These are phyloP conservation scores for Gopherus evgoodei DNA, from an alignment of 2,113 vertebrate genomes.

Conservation along the genomic window DNA sequence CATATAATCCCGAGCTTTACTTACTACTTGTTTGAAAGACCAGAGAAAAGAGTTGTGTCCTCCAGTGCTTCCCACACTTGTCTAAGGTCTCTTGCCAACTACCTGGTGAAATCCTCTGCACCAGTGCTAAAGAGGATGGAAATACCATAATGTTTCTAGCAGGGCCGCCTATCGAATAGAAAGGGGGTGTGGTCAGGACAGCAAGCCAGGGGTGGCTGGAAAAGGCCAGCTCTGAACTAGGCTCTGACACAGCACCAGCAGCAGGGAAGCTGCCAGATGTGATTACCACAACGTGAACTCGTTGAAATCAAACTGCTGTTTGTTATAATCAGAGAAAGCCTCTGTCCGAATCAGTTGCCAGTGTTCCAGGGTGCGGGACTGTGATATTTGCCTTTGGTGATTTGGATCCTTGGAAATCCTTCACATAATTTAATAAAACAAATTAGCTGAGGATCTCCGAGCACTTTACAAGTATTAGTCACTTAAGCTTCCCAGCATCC, in stretches of 20 bases:
- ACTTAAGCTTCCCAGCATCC: rapidly evolving
- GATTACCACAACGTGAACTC: background rate
- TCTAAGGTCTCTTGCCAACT: constrained; percentile 68
- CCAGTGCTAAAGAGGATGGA: constrained; percentile 84
- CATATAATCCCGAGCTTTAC: constrained; percentile 45
- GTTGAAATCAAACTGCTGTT: background rate
- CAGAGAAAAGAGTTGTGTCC: constrained; percentile 36
- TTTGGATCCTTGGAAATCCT: background rate
- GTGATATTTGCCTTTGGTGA: background rate
- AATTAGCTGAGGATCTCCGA: rapidly evolving
- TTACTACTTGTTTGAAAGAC: constrained; percentile 73
- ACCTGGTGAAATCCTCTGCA: constrained; percentile 77
- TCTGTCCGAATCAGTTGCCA: background rate
- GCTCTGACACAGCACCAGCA: background rate
- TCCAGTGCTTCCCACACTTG: constrained; percentile 60
- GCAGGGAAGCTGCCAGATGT: background rate
- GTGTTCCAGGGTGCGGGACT: background rate
- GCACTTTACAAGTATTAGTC: rapidly evolving
- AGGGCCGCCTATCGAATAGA: constrained; percentile 86
- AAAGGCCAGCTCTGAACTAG: background rate
- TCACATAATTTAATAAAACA: background rate
- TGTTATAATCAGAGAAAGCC: background rate
- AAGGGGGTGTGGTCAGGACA: constrained; percentile 82
- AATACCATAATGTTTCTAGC: constrained; percentile 83
- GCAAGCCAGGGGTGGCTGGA: constrained; percentile 51